Evolutionary conservation across 2,113 vertebrate species (phyloP).

Genomic region (Romanogobio albipinnatus): DNA sequence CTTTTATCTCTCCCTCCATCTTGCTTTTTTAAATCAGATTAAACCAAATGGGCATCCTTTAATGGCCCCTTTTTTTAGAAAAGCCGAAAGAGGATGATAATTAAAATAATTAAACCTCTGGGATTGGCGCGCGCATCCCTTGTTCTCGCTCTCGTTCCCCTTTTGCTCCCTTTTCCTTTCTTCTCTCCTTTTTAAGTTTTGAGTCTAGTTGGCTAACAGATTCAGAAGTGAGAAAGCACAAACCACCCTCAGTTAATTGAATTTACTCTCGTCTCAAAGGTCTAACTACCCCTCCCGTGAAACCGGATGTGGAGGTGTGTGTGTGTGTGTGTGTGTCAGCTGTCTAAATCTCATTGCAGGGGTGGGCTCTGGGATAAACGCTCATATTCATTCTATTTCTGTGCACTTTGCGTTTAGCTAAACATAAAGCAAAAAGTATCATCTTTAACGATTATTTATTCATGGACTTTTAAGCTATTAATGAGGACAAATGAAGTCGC

Average conservation of each 20-base stretch:
- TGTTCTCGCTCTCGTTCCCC: constrained; percentile 58
- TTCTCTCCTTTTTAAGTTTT: constrained; percentile 79
- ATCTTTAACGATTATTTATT: constrained; percentile 81
- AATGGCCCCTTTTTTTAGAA: constrained; percentile 80
- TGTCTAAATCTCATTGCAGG: constrained; percentile 64
- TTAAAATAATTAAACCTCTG: constrained; percentile 93
- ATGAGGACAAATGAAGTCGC: constrained; percentile 83
- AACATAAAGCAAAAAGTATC: constrained; percentile 67
- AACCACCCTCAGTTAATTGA: constrained; percentile 74
- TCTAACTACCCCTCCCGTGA: constrained; percentile 59
- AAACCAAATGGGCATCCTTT: constrained; percentile 89
- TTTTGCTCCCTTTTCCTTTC: constrained; percentile 70
- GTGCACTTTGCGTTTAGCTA: constrained; percentile 69
- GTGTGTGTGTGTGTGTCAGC: constrained; percentile 68
- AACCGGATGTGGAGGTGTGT: constrained; percentile 61
- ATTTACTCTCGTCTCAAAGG: constrained; percentile 76
- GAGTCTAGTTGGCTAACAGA: constrained; percentile 72
- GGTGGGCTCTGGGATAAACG: constrained; percentile 68
- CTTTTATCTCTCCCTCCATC: constrained; percentile 87
- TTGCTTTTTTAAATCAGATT: constrained; percentile 79
- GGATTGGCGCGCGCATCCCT: constrained; percentile 70
- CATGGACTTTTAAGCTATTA: constrained; percentile 85
- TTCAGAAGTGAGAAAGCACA: constrained; percentile 69
- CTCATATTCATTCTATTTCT: constrained; percentile 70
- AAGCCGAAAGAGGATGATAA: constrained; percentile 87